Evolutionary conservation across 2,888 invertebrate species (phyloP).

Genomic region (Drosophila flavopinicola): DNA sequence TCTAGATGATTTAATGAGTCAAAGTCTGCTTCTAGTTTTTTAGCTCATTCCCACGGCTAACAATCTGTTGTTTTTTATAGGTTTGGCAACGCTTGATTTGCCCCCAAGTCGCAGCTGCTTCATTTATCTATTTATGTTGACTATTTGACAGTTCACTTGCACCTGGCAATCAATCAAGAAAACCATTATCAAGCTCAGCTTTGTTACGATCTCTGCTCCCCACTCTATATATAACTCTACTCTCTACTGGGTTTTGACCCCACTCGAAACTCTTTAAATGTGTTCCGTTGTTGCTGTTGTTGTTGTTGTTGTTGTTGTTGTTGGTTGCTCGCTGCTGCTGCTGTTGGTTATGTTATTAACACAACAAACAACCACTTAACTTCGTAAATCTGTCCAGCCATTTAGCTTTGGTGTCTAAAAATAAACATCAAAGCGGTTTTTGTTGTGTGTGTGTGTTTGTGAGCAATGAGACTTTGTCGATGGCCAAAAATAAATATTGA

Average conservation of each 20-base stretch:
- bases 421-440: constrained; percentile 65
- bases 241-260: constrained; percentile 14
- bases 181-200: constrained; percentile 47
- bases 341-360: constrained; percentile 66
- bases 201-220: constrained; percentile 23
- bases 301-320: constrained; percentile 11
- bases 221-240: background rate
- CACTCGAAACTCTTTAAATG: constrained; percentile 27
- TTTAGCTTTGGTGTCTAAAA: constrained; percentile 62
- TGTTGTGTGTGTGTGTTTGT: background rate
- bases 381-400: constrained; percentile 63
- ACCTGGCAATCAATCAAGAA: constrained; percentile 55
- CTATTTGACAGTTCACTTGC: constrained; percentile 53
- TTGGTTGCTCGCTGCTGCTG: constrained; percentile 22
- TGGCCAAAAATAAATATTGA: constrained; percentile 74
- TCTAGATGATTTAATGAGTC: constrained; percentile 10
- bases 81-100: constrained; percentile 17
- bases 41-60: constrained; percentile 23
- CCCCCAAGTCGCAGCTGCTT: constrained; percentile 24
- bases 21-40: background rate
- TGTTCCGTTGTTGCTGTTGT: no score
- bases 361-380: constrained; percentile 76
- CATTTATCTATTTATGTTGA: constrained; percentile 36
- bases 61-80: background rate
- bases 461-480: constrained; percentile 11